Evolutionary conservation across 2,888 invertebrate species (phyloP).

Genomic region (Adineta ricciae): DNA sequence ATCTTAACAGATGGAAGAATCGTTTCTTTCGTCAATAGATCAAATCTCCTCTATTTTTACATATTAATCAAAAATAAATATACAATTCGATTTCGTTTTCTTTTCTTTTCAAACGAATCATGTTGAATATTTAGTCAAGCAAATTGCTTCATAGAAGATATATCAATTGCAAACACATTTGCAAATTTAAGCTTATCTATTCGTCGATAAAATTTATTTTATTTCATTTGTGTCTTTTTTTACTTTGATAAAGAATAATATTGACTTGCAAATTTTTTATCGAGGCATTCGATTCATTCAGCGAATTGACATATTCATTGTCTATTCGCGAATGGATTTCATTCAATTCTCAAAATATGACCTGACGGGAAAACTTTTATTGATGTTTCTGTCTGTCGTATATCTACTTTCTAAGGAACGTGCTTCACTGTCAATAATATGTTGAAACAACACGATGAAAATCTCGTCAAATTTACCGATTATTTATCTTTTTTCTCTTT

Average conservation of each 20-base stretch:
- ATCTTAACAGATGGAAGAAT: neutral
- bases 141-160: neutral
- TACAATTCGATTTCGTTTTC: neutral
- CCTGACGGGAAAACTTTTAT: no score
- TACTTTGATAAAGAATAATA: neutral
- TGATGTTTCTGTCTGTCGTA: neutral
- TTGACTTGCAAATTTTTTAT: neutral
- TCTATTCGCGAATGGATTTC: no score
- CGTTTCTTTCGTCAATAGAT: no score
- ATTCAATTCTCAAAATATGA: no score
- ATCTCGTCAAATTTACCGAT: no score
- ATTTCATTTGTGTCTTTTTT: neutral
- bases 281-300: no score
- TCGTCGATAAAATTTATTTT: neutral
- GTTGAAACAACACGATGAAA: no score
- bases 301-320: no score
- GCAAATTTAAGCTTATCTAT: neutral
- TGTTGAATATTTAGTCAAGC: neutral
- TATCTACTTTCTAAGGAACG: neutral
- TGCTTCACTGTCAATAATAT: neutral
- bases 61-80: neutral
- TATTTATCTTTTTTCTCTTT: neutral
- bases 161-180: neutral
- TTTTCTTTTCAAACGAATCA: neutral
- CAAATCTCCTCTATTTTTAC: no score